Evolutionary conservation across 2,888 invertebrate genomes (phyloP).

Genomic region (Caenorhabditis afra): DNA sequence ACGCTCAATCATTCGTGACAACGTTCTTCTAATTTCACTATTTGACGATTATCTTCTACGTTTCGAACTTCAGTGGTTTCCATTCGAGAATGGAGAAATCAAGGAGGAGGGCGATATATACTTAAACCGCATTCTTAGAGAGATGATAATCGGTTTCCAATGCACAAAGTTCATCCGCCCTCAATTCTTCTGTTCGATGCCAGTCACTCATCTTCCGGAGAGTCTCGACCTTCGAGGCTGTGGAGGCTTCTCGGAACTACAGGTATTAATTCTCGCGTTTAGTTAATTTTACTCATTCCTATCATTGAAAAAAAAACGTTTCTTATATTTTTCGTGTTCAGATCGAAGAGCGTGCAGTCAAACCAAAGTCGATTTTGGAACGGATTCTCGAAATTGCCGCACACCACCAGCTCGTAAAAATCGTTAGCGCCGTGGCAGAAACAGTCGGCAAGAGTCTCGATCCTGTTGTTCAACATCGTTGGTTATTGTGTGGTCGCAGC

Average conservation of each 20-base stretch:
- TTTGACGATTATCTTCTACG: conserved; percentile 73
- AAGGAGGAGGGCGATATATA: conserved; percentile 66
- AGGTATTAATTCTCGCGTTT: no score
- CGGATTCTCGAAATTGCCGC: conserved; percentile 67
- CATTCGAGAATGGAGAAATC: conserved; percentile 68
- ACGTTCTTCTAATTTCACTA: conserved; percentile 71
- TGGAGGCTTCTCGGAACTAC: conserved; percentile 63
- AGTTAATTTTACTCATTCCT: no score
- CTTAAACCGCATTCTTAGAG: conserved; percentile 66
- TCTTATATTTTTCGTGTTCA: conserved; percentile 28
- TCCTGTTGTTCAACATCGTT: conserved; percentile 54
- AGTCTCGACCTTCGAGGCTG: conserved; percentile 73
- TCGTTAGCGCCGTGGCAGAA: conserved; percentile 62
- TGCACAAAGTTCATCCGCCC: conserved; percentile 63
- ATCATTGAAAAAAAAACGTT: no score
- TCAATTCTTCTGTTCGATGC: conserved; percentile 70
- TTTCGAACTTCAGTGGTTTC: conserved; percentile 72
- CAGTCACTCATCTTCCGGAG: conserved; percentile 70
- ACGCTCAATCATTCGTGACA: conserved; percentile 70
- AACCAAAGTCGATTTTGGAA: conserved; percentile 60
- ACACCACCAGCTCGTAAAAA: conserved; percentile 72
- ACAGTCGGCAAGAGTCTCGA: conserved; percentile 54
- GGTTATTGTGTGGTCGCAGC: conserved; percentile 39
- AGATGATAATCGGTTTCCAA: conserved; percentile 70
- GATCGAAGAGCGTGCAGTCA: conserved; percentile 64